A percentile compares a stretch with the other conserved stretches of the same genome.
phyloP scores from a whole-genome alignment of 1,140 invertebrate genomes.

The Megalopta genalis region DNA sequence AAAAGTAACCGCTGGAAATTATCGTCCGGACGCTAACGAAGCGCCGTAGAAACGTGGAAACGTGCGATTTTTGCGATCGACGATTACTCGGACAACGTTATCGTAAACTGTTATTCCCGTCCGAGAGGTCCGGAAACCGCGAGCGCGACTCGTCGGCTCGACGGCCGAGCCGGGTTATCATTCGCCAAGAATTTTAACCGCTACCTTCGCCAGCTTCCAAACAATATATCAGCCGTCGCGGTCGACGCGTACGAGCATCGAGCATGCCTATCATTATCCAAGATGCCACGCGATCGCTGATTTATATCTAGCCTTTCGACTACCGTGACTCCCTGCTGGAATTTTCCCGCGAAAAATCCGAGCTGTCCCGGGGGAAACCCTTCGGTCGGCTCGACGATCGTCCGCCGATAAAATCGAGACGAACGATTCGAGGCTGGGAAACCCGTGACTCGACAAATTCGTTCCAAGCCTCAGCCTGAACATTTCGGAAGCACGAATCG shows the following conservation, averaged over 20 bases:
- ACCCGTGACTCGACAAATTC: too few relatives aligned
- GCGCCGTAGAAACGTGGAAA: not conserved
- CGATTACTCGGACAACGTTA: slow-evolving; percentile 5
- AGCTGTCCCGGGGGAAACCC: too few relatives aligned
- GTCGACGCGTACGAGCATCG: slow-evolving; percentile 45
- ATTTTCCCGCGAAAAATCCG: slow-evolving; percentile 25
- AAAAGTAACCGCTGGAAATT: slow-evolving; percentile 2
- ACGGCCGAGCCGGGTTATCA: slow-evolving; percentile 48
- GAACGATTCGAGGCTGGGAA: too few relatives aligned
- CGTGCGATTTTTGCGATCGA: slow-evolving; percentile 18
- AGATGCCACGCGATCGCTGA: slow-evolving; percentile 60
- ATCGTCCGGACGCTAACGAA: not conserved
- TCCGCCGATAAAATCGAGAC: too few relatives aligned
- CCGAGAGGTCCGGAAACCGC: too few relatives aligned
- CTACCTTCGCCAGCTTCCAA: slow-evolving; percentile 42
- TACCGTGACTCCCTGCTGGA: slow-evolving; percentile 44
- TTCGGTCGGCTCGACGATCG: not conserved
- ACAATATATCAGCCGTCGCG: slow-evolving; percentile 64
- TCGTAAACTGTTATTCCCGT: not conserved
- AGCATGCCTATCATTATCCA: slow-evolving; percentile 69
- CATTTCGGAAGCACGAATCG: too few relatives aligned
- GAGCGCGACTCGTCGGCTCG: not conserved
- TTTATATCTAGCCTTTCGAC: slow-evolving; percentile 67
- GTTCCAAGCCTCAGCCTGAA: too few relatives aligned
- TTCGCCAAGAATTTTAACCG: slow-evolving; percentile 63